Evolutionary conservation across 35 echinoderm and acorn worm genomes (phyloP).

Genomic region (Acanthaster planci): DNA sequence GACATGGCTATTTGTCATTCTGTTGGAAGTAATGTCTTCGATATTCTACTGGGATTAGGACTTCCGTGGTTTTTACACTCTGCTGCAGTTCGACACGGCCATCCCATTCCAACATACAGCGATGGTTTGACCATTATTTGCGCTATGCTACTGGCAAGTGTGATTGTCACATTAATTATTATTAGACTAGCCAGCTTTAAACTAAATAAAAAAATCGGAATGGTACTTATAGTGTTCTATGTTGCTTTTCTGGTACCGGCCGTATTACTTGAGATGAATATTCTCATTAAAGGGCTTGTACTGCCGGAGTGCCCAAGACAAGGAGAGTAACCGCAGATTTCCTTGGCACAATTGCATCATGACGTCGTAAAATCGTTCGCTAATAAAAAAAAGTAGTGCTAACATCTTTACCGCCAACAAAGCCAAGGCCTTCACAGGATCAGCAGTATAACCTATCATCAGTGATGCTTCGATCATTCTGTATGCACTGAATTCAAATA

Average conservation of each 20-base stretch:
- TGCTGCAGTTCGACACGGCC: slow-evolving; percentile 35
- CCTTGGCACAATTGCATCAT: too few relatives aligned
- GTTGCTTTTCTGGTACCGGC: slow-evolving; percentile 56
- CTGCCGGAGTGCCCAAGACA: slow-evolving; percentile 52
- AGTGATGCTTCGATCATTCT: too few relatives aligned
- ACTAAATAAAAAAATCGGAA: slow-evolving; percentile 51
- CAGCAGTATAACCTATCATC: too few relatives aligned
- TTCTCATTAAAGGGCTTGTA: slow-evolving; percentile 58
- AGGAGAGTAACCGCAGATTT: too few relatives aligned
- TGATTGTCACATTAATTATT: slow-evolving; percentile 35
- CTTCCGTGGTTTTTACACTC: slow-evolving; percentile 91
- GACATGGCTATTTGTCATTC: slow-evolving; percentile 96
- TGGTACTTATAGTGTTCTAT: slow-evolving; percentile 51
- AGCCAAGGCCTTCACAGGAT: too few relatives aligned
- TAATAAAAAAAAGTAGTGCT: too few relatives aligned
- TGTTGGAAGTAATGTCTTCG: slow-evolving; percentile 93
- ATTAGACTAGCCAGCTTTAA: slow-evolving; percentile 43
- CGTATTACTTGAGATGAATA: slow-evolving; percentile 75
- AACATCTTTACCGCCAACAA: too few relatives aligned
- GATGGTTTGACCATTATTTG: slow-evolving; percentile 50
- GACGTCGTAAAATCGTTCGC: too few relatives aligned
- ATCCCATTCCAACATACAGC: slow-evolving; percentile 57
- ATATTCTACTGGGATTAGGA: slow-evolving; percentile 88
- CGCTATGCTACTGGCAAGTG: slow-evolving; percentile 52
- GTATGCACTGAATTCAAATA: too few relatives aligned